Base-by-base conservation (phyloP, 2,888 invertebrate genomes). In the Cosmopolites sordidus region DNA sequence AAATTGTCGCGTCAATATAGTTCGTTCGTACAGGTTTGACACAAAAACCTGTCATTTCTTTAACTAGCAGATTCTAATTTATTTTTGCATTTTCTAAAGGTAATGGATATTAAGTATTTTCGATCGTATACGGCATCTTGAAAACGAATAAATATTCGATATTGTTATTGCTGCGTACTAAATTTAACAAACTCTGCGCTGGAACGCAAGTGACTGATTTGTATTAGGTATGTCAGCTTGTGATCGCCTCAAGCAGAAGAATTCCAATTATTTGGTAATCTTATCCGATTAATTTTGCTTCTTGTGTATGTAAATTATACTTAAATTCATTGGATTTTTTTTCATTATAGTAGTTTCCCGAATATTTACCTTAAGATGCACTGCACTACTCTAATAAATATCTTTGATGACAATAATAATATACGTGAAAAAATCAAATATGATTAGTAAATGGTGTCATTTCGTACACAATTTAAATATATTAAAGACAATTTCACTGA, bases 21-120 rank as follows among this genome's bases (percentile, higher is more conserved):
- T 29, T 38, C 38, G 15, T 45, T 42, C 17, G 17, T 22, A 17
- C 37, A 50, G 49, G 50, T 49, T 55, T 56, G 53, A 56, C 52
- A 51, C 54, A 65, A 67, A 67, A 70, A 71, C 69, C 69, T 70
- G 70, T 69, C 71, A 71, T 54, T 65, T 67, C 63, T 58, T 61
- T 50, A 51, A 58, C 51, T 59, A 64, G 64, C 65, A 67, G 65
- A 69, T 67, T 67, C 63, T 61, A 59, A 65, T 60, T 65, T 64
- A 63, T 64, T 64, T 65, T 63, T 62, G 61, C 63, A 64, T 64
- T 66, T 67, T 62, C 52, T 45, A 60, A 64, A 72, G 71, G 70
- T 71, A 72, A 67, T 66, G 60, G 60, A 63, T 60, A 49, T 52
- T 54, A 50, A 40, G 39, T 45, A 49, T 50, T 39, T 48, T 16